Evolutionary conservation across 2,797 vertebrate genomes (phyloP), one percentile per base, ranked within the genome.

Genomic region (Anguilla obscura): DNA sequence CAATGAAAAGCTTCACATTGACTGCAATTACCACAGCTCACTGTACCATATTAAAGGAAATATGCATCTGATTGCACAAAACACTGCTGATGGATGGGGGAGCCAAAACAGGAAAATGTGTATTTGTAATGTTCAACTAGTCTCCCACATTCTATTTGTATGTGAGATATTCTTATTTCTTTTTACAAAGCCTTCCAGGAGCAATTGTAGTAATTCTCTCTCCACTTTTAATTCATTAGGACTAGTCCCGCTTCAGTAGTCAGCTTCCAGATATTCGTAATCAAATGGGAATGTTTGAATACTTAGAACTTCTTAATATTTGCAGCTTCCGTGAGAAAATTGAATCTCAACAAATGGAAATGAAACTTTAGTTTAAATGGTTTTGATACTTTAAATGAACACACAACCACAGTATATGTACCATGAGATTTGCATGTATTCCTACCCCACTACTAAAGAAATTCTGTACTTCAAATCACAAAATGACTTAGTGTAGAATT

Each of bases 161-260:
- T 24, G 33, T 69, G 40, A 82, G 40, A 45, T 82, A 50, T 82
- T 50, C 45, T 21, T 82, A 1, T 21, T 82, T 74, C 50, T n/a
- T 74, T 86, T 74, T 21, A 45, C 8, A 40, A 24, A 27, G 58
- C 27, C 50, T 40, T 85, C 56, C 21, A 85, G 58, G 84, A 85
- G 21, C 84, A 85, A 30, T 63, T 85, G 52, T 85, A 7, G 12
- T 85, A 60, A 85, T 85, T 50, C 66, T 71, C 63, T n/a, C 24
- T 69, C 33, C 66, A 76, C 33, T 30, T 86, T 6, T 69, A 86
- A 12, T 74, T 74, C 63, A 86, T 71, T 86, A 52, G 66, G 85
- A 52, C 85, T 86, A 48, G 85, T 86, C 69, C 48, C 52, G 85
- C 66, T 86, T 86, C 85, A 86, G 69, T 21, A 86, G 85, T 86